Evolutionary conservation across 2,113 vertebrate species (phyloP).

Genomic region (Lichenostomus cassidix): DNA sequence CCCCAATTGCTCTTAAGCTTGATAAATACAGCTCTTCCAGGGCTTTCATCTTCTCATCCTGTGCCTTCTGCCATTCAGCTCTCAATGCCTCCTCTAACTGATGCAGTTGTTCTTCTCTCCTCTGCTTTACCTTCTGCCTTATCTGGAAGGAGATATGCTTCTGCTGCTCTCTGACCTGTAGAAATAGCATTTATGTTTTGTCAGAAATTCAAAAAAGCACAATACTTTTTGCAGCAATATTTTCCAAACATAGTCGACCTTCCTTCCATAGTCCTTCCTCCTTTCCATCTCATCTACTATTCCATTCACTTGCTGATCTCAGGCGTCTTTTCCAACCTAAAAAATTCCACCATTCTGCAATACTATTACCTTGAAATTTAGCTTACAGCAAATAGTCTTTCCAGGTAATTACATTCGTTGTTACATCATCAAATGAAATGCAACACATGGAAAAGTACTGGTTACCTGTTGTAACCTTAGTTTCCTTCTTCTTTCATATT

Average conservation of each 20-base stretch:
- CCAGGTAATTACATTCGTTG: not conserved
- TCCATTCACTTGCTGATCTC: rapidly evolving
- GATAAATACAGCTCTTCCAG: conserved; percentile 83
- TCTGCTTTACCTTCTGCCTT: conserved; percentile 83
- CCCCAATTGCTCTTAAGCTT: conserved; percentile 81
- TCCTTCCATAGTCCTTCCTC: not conserved
- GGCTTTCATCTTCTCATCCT: conserved; percentile 77
- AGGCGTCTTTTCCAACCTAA: not conserved
- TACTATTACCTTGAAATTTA: not conserved
- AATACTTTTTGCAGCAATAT: not conserved
- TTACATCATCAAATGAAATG: not conserved
- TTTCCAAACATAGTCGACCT: not conserved
- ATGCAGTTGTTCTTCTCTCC: conserved; percentile 76
- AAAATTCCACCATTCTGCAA: not conserved
- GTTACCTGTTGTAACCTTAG: conserved; percentile 89
- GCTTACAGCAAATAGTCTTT: not conserved
- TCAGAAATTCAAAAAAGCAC: not conserved
- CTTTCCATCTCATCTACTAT: not conserved
- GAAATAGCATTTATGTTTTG: not conserved
- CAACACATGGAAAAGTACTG: not conserved
- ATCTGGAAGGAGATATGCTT: conserved; percentile 84
- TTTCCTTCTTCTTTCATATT: conserved; percentile 87
- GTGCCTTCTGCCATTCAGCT: conserved; percentile 82
- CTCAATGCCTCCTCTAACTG: conserved; percentile 79
- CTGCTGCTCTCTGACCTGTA: conserved; percentile 93